Base-by-base conservation (phyloP, 2,888 invertebrate genomes). In the Seira musarum region DNA sequence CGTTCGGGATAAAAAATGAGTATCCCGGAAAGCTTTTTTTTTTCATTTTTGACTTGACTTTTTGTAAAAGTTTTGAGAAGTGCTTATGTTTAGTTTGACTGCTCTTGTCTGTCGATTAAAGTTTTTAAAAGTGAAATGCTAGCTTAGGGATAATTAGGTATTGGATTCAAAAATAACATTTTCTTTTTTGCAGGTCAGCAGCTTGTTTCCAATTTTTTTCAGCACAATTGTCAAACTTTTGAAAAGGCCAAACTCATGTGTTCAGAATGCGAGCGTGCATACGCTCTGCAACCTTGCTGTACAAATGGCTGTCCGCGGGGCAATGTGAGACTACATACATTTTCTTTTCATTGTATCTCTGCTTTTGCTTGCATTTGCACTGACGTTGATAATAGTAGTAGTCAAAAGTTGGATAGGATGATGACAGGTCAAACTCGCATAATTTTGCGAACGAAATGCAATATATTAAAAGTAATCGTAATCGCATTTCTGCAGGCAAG, bases 231-330 rank as follows among this genome's bases (percentile, higher is more conserved):
- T 60, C 5, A 81, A 80, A 70, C 69, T 85, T 67, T 64, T 83
- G 64, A 80, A 73, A 30, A 81, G 79, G 63, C 80, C 71, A 30
- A 79, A 82, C 21, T 82, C 85, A 1, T 83, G 82, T 63, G 82
- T 83, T 1, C 73, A 82, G 13, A 73, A 80, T 60, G 80, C 73
- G 40, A 77, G 71, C 57, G 49, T 82, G 2, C 19, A 64, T 25
- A 22, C 53, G 1, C 73, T 80, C n/a, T 66, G 57, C 13, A 24
- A 61, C 61, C 57, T 66, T 21, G 22, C 70, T 57, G 53, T 19
- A 15, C 64, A 75, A 3, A 70, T 80, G 65, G 71, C 74, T 3
- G 53, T 61, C 65, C 70, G 40, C 22, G 74, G 80, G 80, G 80
- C 80, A 75, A 75, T 66, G 80, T 80, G 70, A 80, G 13, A 80